Evolutionary conservation across 2,888 invertebrate genomes (phyloP), one percentile per base, ranked within the genome.

Genomic region (Drosophila limbata): DNA sequence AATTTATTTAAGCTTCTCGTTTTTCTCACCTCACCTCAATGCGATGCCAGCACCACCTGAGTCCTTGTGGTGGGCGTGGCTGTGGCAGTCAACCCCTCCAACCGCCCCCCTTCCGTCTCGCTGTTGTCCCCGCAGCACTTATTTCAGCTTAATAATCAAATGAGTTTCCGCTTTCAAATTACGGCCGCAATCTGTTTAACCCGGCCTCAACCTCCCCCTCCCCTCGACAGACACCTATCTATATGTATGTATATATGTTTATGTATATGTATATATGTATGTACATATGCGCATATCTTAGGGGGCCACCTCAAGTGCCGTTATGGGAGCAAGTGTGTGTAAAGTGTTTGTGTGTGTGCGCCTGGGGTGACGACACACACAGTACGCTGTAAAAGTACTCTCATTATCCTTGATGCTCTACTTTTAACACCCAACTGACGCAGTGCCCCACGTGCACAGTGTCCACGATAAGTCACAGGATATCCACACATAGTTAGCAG

Each of bases 151-250:
- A 84, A 85, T 85, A 85, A 85, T 86, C 84, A 85, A 85, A 85
- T 86, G 84, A 85, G 87, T 85, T 88, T 84, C 76, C 84, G 82
- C 88, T 88, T 78, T 86, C 79, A 86, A 84, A 85, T 85, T 85
- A 85, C 81, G 84, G 88, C 88, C 84, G 88, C 88, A 86, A 88
- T 88, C 86, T 85, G 88, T 81, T 84, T 88, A 83, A 74, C 77
- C 77, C 68, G 69, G 63, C 56, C 68, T 25, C 25, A 25, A 6
- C 25, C 25, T 25, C 35, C 45, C 21, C 51, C 37, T 28, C 11
- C 60, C 35, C 42, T 47, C 37, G 60, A 56, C 37, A 44, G 39
- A 39, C 53, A 77, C 60, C 81, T 81, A 62, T 77, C 73, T 75
- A 67, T 83, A 73, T 63, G 63, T 48, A 33, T 45, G 33, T 65